These are phyloP conservation scores for Nettapus auritus DNA, from an alignment of 2,113 vertebrate species.

Conservation along the genomic window DNA sequence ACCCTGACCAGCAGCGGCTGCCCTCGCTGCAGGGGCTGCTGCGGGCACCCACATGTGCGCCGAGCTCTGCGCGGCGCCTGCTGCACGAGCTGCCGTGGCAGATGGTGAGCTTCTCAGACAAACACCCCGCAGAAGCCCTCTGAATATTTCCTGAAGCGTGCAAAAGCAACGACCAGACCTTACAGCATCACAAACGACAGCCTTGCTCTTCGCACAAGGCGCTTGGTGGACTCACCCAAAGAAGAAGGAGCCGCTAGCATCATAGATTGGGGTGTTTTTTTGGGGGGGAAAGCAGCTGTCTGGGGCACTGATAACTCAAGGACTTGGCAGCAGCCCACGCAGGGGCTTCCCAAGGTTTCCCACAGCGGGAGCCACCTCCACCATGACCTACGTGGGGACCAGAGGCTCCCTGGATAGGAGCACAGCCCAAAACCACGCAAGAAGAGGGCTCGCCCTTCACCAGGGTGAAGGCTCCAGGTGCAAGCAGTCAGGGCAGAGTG, in stretches of 20 bases:
- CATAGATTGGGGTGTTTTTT: neutral
- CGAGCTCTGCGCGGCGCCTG: fast-evolving
- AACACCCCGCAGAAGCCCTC: neutral
- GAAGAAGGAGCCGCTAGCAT: neutral
- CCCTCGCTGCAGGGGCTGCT: neutral
- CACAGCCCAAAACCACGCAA: fast-evolving
- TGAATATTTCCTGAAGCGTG: fast-evolving
- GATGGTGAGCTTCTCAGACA: fast-evolving
- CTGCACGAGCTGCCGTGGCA: fast-evolving
- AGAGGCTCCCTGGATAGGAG: fast-evolving
- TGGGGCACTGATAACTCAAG: neutral
- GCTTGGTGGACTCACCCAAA: neutral
- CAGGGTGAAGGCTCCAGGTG: neutral
- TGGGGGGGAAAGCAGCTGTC: neutral
- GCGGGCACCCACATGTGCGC: fast-evolving
- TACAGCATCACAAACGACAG: fast-evolving
- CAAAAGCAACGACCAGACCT: neutral
- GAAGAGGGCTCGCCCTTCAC: fast-evolving
- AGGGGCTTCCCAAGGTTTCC: neutral
- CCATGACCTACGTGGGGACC: fast-evolving
- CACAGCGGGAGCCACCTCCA: neutral
- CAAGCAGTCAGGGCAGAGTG: neutral
- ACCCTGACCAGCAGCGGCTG: neutral
- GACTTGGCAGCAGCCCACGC: fast-evolving
- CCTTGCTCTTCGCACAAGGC: no score